These are phyloP conservation scores for Poeciliopsis turneri DNA, from an alignment of 2,797 vertebrate species.

Conservation along the genomic window DNA sequence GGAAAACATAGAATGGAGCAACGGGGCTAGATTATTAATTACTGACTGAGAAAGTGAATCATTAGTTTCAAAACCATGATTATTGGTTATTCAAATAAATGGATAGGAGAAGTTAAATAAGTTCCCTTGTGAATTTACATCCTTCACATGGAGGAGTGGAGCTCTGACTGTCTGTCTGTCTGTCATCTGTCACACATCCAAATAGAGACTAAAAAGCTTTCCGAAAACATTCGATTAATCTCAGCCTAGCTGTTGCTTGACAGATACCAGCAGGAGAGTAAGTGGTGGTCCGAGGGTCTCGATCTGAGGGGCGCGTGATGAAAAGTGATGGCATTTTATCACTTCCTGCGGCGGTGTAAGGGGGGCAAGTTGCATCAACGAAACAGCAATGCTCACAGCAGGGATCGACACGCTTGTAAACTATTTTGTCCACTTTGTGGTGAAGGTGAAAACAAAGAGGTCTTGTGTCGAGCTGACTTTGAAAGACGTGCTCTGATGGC, in stretches of 20 bases:
- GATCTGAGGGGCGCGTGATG: conserved; percentile 60
- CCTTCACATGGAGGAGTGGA: conserved; percentile 72
- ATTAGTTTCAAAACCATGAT: neutral
- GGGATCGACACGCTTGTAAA: conserved; percentile 27
- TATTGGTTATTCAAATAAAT: neutral
- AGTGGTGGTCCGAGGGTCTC: conserved; percentile 66
- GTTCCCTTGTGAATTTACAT: conserved; percentile 56
- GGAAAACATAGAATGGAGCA: neutral
- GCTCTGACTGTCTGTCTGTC: conserved; percentile 65
- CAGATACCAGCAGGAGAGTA: conserved; percentile 69
- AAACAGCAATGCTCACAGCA: conserved; percentile 1
- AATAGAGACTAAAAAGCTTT: conserved; percentile 59
- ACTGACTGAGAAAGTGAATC: neutral
- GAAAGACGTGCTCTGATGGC: conserved; percentile 22
- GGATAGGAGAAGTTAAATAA: neutral
- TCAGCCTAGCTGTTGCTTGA: conserved; percentile 74
- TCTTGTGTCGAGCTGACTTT: conserved; percentile 26
- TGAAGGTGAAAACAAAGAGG: conserved; percentile 28
- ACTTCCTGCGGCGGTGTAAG: conserved; percentile 17
- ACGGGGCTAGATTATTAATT: neutral
- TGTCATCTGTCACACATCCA: conserved; percentile 73
- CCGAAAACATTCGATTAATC: conserved; percentile 74
- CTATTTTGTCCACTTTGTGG: neutral
- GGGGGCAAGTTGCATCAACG: conserved; percentile 11
- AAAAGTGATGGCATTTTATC: conserved; percentile 66